Evolutionary conservation across 2,888 invertebrate genomes (phyloP).

Genomic region (Eudemis profundana): DNA sequence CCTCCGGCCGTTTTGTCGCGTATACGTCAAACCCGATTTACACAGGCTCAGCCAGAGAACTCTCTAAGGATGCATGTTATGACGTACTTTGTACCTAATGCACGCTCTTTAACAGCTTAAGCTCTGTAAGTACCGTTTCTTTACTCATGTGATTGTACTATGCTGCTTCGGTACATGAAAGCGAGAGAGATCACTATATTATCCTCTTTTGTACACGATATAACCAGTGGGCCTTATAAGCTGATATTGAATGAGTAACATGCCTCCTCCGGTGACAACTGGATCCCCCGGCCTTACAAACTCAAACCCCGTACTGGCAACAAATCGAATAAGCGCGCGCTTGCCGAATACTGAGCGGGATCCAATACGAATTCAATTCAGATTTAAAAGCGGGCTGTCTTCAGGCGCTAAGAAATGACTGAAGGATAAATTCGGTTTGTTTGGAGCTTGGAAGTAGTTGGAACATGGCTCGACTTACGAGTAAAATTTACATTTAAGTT

Average conservation of each 20-base stretch:
- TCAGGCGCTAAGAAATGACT: slow-evolving; percentile 33
- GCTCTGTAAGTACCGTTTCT: no score
- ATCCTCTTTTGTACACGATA: no score
- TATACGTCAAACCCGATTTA: no score
- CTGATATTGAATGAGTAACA: background rate
- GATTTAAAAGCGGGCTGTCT: slow-evolving; percentile 58
- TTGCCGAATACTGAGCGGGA: slow-evolving; percentile 64
- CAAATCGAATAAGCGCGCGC: slow-evolving; percentile 71
- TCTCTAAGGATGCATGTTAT: no score
- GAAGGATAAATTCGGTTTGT: slow-evolving; percentile 27
- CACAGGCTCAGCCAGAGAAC: no score
- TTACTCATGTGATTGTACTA: no score
- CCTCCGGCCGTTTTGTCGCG: no score
- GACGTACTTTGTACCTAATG: no score
- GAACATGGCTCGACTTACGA: background rate
- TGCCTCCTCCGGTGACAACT: slow-evolving; percentile 29
- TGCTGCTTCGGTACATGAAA: no score
- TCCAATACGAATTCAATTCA: slow-evolving; percentile 69
- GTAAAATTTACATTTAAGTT: slow-evolving; percentile 9
- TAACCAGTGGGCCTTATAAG: background rate
- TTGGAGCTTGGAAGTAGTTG: slow-evolving; percentile 26
- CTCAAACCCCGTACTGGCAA: slow-evolving; percentile 69
- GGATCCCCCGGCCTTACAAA: slow-evolving; percentile 56
- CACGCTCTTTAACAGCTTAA: no score
- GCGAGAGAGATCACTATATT: no score